Evolutionary conservation across 2,888 invertebrate species (phyloP), one percentile per base, ranked within the genome.

Genomic region (Leptogaster cylindrica): DNA sequence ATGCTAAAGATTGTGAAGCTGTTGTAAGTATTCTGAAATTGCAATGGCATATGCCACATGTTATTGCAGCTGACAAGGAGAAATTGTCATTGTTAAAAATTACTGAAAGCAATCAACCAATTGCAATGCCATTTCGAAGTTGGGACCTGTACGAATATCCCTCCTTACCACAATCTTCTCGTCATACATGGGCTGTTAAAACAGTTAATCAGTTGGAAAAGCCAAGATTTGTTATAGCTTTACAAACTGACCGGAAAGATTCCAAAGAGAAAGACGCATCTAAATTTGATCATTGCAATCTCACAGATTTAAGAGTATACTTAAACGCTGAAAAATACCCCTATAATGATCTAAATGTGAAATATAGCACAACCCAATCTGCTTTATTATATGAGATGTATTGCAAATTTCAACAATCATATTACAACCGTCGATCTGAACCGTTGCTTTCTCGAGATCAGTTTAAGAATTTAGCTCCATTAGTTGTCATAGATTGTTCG

Each of bases 211-310:
- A 75, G 64, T 67, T 78, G 39, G 79, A 79, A 72, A 78, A 77
- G 72, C 79, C 79, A 1, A 68, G 78, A 55, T 81, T 71, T 70
- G 76, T 81, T 44, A 39, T 79, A 16, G 78, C 74, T 8, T 75
- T 79, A 48, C 79, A 81, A 74, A 79, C 77, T 12, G 71, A 75
- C 63, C 44, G 44, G 2, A 44, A 44, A 44, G 23, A 14, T 23
- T 71, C 75, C 70, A 78, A 77, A 73, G 75, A 75, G 71, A 67
- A 72, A 20, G 71, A 78, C 70, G 75, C 44, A 3, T 64, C 52
- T n/a, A 58, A 14, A 64, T 72, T 71, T 10, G 58, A 70, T 65
- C 68, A 69, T 67, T 77, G 77, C 69, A 70, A 76, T 33, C 18
- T 79, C 33, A 75, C 70, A 14, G 76, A 80, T 70, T 70, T 79